Conservation (phyloP, 2,888 invertebrate species). For the Drosophila imparisetae region DNA sequence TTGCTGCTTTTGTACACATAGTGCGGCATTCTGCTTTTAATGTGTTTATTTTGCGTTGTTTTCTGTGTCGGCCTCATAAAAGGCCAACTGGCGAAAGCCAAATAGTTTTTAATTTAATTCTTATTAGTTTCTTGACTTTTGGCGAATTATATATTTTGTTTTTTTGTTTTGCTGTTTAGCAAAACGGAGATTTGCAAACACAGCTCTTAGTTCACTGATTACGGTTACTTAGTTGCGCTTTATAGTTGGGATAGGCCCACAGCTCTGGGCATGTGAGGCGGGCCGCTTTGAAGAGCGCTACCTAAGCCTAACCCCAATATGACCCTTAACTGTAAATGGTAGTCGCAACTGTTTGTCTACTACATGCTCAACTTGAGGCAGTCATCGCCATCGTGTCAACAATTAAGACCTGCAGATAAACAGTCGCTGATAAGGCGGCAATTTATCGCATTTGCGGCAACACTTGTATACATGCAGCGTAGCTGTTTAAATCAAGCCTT, state of each 20-base stretch:
- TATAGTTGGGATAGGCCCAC: conserved; percentile 51
- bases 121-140: conserved; percentile 47
- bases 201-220: conserved; percentile 18
- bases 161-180: conserved; percentile 1
- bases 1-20: background rate
- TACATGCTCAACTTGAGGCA: conserved; percentile 26
- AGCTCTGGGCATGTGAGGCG: conserved; percentile 7
- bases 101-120: conserved; percentile 74
- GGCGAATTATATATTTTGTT: conserved; percentile 6
- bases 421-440: conserved; percentile 37
- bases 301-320: conserved; percentile 13
- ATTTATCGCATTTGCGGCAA: conserved; percentile 18
- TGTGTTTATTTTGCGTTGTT: conserved; percentile 65
- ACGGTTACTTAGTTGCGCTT: conserved; percentile 39
- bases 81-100: conserved; percentile 52
- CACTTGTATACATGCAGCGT: background rate
- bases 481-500: conserved; percentile 20
- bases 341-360: conserved; percentile 25
- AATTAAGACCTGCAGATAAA: conserved; percentile 36
- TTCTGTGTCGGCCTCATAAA: conserved; percentile 61
- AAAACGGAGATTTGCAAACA: conserved; percentile 35
- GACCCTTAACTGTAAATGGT: conserved; percentile 47
- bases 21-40: conserved; percentile 71
- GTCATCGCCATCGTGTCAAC: conserved; percentile 41
- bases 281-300: conserved; percentile 37